A percentile compares a stretch with the other conserved stretches of the same genome.
phyloP scores from a whole-genome alignment of 2,113 vertebrate species.

The Camelus dromedarius region DNA sequence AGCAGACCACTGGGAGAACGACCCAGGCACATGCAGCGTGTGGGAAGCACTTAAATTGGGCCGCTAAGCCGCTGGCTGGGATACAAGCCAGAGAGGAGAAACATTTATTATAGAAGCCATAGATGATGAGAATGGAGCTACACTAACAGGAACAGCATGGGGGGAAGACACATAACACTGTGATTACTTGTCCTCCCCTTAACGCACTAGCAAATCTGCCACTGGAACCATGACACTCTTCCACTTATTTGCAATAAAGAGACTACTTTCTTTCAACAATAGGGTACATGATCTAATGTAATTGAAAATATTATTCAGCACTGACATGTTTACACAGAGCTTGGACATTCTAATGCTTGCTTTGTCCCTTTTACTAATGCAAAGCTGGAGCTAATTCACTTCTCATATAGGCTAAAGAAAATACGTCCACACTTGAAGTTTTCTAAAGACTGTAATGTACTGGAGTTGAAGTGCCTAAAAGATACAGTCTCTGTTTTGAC shows the following conservation, averaged over 20 bases:
- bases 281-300: slow-evolving; percentile 72
- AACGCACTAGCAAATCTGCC: neutral
- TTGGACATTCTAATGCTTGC: slow-evolving; percentile 74
- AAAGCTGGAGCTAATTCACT: slow-evolving; percentile 76
- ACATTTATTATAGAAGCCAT: neutral
- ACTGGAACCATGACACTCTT: slow-evolving; percentile 72
- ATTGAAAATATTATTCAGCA: slow-evolving; percentile 72
- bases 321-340: slow-evolving; percentile 82
- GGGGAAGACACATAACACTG: neutral
- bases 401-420: slow-evolving; percentile 44
- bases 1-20: neutral
- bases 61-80: slow-evolving; percentile 59
- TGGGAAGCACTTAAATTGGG: slow-evolving; percentile 24
- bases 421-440: slow-evolving; percentile 52
- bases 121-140: neutral
- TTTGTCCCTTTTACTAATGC: slow-evolving; percentile 75
- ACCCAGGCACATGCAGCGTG: neutral
- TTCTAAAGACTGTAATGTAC: neutral
- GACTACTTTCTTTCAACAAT: slow-evolving; percentile 79
- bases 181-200: neutral
- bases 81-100: slow-evolving; percentile 43
- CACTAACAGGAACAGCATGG: neutral
- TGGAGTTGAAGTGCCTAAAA: slow-evolving; percentile 46
- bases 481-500: neutral
- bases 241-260: slow-evolving; percentile 83